phyloP scores from a whole-genome alignment of 2,113 vertebrate genomes.

The Lipophrys pholis region DNA sequence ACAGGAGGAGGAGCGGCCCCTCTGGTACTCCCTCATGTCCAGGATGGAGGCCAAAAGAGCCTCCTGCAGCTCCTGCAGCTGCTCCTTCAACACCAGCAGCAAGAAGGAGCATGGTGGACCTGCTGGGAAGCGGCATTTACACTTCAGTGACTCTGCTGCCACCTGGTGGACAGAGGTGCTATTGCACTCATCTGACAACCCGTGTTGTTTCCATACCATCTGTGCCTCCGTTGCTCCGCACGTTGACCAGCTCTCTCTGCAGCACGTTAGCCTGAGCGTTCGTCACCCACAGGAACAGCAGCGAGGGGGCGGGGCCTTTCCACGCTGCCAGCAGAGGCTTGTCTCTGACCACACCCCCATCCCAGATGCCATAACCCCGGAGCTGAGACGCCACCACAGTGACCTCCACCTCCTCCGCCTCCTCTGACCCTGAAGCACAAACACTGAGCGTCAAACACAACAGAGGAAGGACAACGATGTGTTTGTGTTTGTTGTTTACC shows the following conservation, averaged over 20 bases:
- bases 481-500: slow-evolving; percentile 50
- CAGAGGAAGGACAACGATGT: too few relatives aligned
- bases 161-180: too few relatives aligned
- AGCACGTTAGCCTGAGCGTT: slow-evolving; percentile 77
- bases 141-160: too few relatives aligned
- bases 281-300: slow-evolving; percentile 81
- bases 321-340: slow-evolving; percentile 49
- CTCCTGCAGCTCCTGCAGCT: slow-evolving; percentile 66
- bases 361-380: slow-evolving; percentile 76
- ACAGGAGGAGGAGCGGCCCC: slow-evolving; percentile 15
- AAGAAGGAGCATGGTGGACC: slow-evolving; percentile 65
- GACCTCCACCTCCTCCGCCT: slow-evolving; percentile 42
- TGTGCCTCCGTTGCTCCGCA: slow-evolving; percentile 17
- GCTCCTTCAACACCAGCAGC: slow-evolving; percentile 75
- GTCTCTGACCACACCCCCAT: slow-evolving; percentile 61
- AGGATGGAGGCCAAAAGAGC: slow-evolving; percentile 76
- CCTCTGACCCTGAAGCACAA: slow-evolving; percentile 23
- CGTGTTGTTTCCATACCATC: slow-evolving; percentile 26
- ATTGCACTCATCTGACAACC: too few relatives aligned
- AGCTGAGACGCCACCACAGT: slow-evolving; percentile 77
- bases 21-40: slow-evolving; percentile 69
- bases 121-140: slow-evolving; percentile 28
- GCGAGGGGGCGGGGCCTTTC: slow-evolving; percentile 69
- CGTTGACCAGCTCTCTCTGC: slow-evolving; percentile 65
- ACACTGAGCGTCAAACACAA: too few relatives aligned